Evolutionary conservation across 1,140 invertebrate species (phyloP).

Genomic region (Mizuhopecten yessoensis): DNA sequence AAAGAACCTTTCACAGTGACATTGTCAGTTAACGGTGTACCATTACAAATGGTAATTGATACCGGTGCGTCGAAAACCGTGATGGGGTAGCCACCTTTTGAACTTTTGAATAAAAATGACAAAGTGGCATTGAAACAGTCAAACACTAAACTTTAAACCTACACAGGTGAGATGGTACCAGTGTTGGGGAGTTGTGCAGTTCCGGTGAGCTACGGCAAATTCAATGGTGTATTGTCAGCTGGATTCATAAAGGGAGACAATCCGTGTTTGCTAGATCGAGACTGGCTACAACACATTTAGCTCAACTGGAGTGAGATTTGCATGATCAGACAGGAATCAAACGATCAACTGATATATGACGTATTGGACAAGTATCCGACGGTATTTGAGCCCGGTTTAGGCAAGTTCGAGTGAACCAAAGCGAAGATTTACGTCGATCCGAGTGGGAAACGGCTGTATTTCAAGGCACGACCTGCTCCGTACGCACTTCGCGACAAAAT

Average conservation of each 20-base stretch:
- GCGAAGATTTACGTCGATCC: too few relatives aligned
- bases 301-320: constrained; percentile 56
- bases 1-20: constrained; percentile 40
- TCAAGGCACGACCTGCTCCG: too few relatives aligned
- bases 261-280: constrained; percentile 55
- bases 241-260: constrained; percentile 50
- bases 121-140: neutral
- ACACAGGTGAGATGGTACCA: constrained; percentile 57
- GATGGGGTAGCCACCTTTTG: constrained; percentile 50
- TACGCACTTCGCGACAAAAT: too few relatives aligned
- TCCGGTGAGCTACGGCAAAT: constrained; percentile 49
- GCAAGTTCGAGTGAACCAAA: too few relatives aligned
- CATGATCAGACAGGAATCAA: neutral
- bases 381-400: too few relatives aligned
- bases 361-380: too few relatives aligned
- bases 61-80: constrained; percentile 58
- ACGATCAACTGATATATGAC: too few relatives aligned
- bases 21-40: constrained; percentile 43
- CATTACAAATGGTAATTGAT: constrained; percentile 56
- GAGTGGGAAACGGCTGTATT: too few relatives aligned
- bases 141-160: constrained; percentile 57
- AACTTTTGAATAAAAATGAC: neutral
- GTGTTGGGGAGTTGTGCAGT: constrained; percentile 50
- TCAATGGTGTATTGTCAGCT: constrained; percentile 36
- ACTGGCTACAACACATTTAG: constrained; percentile 53